These are phyloP conservation scores for Crocallis elinguaria DNA, from an alignment of 2,888 invertebrate species.

Conservation along the genomic window DNA sequence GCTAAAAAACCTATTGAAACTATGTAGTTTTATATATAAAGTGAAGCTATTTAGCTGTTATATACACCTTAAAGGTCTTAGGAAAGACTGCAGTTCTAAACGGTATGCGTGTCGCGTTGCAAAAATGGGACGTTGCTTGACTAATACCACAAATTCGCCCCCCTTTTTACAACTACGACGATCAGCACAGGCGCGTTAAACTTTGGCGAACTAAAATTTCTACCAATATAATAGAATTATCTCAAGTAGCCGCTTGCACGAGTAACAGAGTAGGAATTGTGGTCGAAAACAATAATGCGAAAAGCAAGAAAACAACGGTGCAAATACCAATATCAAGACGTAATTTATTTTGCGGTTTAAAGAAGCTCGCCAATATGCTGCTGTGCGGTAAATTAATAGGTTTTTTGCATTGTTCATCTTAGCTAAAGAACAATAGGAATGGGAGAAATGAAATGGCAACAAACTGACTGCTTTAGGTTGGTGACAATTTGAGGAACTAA, in stretches of 20 bases:
- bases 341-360: conserved; percentile 30
- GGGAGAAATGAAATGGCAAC: background rate
- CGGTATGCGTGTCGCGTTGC: too few relatives aligned
- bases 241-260: background rate
- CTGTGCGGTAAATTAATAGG: conserved; percentile 28
- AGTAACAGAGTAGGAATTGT: conserved; percentile 22
- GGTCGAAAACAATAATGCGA: conserved; percentile 31
- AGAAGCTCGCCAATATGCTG: conserved; percentile 24
- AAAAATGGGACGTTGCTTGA: too few relatives aligned
- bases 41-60: too few relatives aligned
- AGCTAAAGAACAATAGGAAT: conserved; percentile 2
- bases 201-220: too few relatives aligned
- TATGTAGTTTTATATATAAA: too few relatives aligned
- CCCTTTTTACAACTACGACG: too few relatives aligned
- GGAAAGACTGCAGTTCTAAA: too few relatives aligned
- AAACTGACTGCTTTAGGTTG: conserved; percentile 1
- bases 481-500: background rate
- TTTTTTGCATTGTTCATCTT: conserved; percentile 13
- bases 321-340: conserved; percentile 21
- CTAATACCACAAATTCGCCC: too few relatives aligned
- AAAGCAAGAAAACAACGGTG: conserved; percentile 25
- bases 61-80: too few relatives aligned
- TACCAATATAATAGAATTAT: too few relatives aligned
- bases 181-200: background rate
- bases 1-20: too few relatives aligned